Percentiles rank a stretch among this genome's conserved stretches.
Conservation (phyloP, 2,797 vertebrate genomes). For the Euthynnus affinis region DNA sequence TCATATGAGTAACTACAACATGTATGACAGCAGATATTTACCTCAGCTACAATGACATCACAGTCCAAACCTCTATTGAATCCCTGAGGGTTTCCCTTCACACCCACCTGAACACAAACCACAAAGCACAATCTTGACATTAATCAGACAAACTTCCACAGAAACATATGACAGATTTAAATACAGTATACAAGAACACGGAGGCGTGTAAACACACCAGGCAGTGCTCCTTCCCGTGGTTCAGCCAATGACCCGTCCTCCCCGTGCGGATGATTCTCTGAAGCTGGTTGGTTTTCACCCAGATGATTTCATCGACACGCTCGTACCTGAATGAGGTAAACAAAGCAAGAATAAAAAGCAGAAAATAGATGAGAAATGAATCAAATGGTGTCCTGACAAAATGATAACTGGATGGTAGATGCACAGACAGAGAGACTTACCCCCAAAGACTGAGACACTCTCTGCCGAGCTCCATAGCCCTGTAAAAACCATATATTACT, state of each 20-base stretch:
- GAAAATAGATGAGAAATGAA: background rate
- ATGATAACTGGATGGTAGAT: background rate
- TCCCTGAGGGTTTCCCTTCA: constrained; percentile 94
- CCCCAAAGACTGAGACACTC: constrained; percentile 96
- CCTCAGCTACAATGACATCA: constrained; percentile 96
- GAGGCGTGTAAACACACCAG: constrained; percentile 80
- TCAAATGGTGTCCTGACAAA: background rate
- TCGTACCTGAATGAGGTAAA: constrained; percentile 86
- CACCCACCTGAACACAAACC: constrained; percentile 88
- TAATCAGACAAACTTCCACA: background rate
- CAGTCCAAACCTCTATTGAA: constrained; percentile 96
- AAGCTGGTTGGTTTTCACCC: constrained; percentile 97
- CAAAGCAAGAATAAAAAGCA: fast-evolving
- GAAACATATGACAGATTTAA: background rate
- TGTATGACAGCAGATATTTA: constrained; percentile 50
- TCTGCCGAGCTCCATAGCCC: constrained; percentile 95
- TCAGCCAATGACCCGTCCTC: constrained; percentile 94
- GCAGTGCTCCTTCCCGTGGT: constrained; percentile 96
- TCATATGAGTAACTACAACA: background rate
- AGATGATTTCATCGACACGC: constrained; percentile 95
- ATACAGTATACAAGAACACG: background rate
- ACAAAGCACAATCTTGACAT: background rate
- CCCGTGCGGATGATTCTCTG: constrained; percentile 96
- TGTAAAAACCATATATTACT: constrained; percentile 56
- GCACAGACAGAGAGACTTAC: constrained; percentile 78